Evolutionary conservation across 1,140 invertebrate genomes (phyloP), one percentile per base, ranked within the genome.

Genomic region (Chlorops oryzae): DNA sequence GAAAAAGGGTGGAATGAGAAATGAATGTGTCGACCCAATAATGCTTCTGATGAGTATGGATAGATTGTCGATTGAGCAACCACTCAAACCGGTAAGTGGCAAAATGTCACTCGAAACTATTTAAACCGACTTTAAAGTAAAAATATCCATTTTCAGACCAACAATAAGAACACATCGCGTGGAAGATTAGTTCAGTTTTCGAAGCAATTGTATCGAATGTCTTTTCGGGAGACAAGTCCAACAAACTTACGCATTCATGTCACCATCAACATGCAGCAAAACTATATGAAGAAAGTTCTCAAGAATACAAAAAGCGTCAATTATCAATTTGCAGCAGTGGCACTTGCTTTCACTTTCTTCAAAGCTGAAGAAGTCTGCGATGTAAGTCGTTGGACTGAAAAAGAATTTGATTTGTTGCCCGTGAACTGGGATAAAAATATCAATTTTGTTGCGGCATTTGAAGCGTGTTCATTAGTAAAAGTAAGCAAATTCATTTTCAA

Each of bases 321-420:
- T 9, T 52, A 43, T 41, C 32, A 62, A 7, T 67, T 70, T 24
- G 67, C 61, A 3, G 40, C 62, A 13, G 44, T 70, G 17, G 59
- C 59, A 0, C 12, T 70, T n/a, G 59, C 64, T 15, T 70, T 68
- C 47, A 63, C 58, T 22, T 70, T 63, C 17, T 70, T 47, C 37
- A 62, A 55, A 23, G 56, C 35, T 25, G 67, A 70, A 35, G 24
- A 51, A 2, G 23, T 58, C 13, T 58, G 58, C 17, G 56, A 37
- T 25, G 61, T 70, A 17, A 56, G 52, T 12, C 55, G 56, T 39
- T 70, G 65, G 62, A 20, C 40, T 20, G 52, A 50, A 34, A 58
- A 63, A 2, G 20, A 58, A 13, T 37, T 63, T 3, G 57, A 58
- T 32, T 9, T 45, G 2, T 47, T 59, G 25, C 51, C 57, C 25